Evolutionary conservation across 2,888 invertebrate species (phyloP).

Genomic region (Nemotelus pantherinus): DNA sequence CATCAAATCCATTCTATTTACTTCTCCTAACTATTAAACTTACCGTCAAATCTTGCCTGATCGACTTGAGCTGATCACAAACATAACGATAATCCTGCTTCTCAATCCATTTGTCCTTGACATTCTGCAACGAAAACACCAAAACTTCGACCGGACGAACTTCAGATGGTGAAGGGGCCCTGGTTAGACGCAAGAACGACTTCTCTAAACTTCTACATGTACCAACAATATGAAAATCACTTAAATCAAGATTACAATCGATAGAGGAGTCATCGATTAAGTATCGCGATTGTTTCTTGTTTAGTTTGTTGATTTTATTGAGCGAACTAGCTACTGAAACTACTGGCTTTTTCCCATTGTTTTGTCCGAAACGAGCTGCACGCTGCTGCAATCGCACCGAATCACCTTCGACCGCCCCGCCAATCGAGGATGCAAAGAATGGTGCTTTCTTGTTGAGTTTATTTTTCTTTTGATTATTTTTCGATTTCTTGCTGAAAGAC

Average conservation of each 20-base stretch:
- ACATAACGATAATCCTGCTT: constrained; percentile 95
- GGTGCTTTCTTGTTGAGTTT: constrained; percentile 63
- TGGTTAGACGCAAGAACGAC: constrained; percentile 92
- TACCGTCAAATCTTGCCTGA: constrained; percentile 98
- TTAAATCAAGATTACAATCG: constrained; percentile 81
- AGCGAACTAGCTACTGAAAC: constrained; percentile 59
- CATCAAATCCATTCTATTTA: neutral
- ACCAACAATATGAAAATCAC: constrained; percentile 91
- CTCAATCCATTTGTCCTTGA: constrained; percentile 89
- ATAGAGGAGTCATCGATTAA: constrained; percentile 70
- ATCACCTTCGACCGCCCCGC: constrained; percentile 76
- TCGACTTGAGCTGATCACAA: constrained; percentile 98
- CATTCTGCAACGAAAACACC: constrained; percentile 84
- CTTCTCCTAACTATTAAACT: constrained; percentile 57
- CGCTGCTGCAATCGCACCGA: constrained; percentile 85
- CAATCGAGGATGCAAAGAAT: constrained; percentile 75
- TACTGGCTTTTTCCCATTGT: constrained; percentile 43
- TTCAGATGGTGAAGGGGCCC: constrained; percentile 92
- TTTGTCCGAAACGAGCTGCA: constrained; percentile 81
- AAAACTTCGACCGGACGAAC: constrained; percentile 92
- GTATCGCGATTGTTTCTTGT: constrained; percentile 56
- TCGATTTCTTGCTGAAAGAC: constrained; percentile 48
- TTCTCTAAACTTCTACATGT: constrained; percentile 95
- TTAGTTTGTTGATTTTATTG: constrained; percentile 45
- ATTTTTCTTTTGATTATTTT: constrained; percentile 64